Evolutionary conservation across 2,113 vertebrate genomes (phyloP).

Genomic region (Leucopternis melanops): DNA sequence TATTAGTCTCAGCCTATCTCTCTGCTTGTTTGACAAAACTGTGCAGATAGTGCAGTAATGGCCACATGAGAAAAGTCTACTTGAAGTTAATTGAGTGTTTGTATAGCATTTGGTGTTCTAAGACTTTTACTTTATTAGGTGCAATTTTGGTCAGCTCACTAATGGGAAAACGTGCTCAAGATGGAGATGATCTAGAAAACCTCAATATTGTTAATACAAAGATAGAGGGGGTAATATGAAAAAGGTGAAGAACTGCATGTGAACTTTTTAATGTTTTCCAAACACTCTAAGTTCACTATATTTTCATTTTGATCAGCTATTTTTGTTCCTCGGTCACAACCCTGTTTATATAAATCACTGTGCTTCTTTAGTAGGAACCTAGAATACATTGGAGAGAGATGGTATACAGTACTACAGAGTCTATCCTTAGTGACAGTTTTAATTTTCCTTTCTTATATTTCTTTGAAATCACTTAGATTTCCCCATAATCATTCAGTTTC

Average conservation of each 20-base stretch:
- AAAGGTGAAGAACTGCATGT: background rate
- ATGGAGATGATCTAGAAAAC: background rate
- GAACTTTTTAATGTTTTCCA: background rate
- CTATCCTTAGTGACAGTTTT: background rate
- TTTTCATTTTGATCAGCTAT: background rate
- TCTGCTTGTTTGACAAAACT: background rate
- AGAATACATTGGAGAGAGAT: background rate
- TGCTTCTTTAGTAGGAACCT: background rate
- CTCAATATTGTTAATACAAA: background rate
- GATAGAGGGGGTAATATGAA: background rate
- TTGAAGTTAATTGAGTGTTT: slow-evolving; percentile 15
- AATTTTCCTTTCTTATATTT: background rate
- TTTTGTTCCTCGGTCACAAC: background rate
- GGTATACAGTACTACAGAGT: background rate
- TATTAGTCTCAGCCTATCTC: background rate
- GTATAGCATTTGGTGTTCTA: background rate
- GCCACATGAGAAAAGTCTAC: background rate
- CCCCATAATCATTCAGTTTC: background rate
- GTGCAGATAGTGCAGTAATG: background rate
- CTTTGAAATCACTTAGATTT: background rate
- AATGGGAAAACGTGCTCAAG: background rate
- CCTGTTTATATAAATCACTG: background rate
- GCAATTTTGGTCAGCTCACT: background rate
- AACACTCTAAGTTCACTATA: background rate
- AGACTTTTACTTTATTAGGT: background rate